phyloP scores from a whole-genome alignment of 2,888 invertebrate species.

The Gisinianus flammeolus region DNA sequence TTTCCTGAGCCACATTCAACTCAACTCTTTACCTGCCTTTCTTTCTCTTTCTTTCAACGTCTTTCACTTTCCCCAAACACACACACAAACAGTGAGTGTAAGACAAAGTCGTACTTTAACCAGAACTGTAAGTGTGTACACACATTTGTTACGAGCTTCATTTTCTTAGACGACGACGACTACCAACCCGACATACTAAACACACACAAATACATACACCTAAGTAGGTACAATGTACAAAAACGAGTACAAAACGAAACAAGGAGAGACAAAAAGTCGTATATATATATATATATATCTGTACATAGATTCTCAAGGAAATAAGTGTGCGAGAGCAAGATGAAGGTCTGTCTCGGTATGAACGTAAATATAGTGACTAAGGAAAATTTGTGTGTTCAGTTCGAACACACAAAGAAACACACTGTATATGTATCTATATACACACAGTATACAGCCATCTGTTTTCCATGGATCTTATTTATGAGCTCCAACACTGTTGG shows the following conservation, averaged over 20 bases:
- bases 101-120: background rate
- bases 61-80: background rate
- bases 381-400: background rate
- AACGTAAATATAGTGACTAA: background rate
- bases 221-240: too few species aligned
- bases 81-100: background rate
- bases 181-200: too few species aligned
- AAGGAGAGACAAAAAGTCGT: constrained; percentile 3
- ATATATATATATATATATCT: too few species aligned
- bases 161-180: too few species aligned
- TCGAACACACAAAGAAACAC: background rate
- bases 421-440: background rate
- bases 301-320: background rate
- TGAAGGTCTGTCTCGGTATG: background rate
- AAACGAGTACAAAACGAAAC: background rate
- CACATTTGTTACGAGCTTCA: too few species aligned
- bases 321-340: background rate
- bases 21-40: background rate
- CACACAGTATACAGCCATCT: constrained; percentile 17
- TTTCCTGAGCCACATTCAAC: background rate
- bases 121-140: background rate
- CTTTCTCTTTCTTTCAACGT: background rate
- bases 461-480: constrained; percentile 33
- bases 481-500: constrained; percentile 30
- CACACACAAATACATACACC: too few species aligned